These are phyloP conservation scores for Lamprologus sp. DNA, from an alignment of 2,113 vertebrate species.

Conservation along the genomic window DNA sequence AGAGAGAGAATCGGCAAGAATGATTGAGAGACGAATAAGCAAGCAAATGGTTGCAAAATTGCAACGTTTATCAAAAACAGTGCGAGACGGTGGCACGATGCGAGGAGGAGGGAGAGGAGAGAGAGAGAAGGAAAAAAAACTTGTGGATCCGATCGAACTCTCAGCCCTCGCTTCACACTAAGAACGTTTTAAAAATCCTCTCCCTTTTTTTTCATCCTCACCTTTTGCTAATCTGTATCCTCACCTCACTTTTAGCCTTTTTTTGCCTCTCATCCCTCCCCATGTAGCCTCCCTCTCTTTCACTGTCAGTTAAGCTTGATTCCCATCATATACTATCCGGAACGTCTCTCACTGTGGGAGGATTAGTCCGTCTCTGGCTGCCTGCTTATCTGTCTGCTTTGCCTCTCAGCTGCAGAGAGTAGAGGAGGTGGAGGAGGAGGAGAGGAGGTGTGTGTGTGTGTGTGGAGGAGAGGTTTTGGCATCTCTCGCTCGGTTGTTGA, in stretches of 20 bases:
- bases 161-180: not conserved
- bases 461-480: constrained; percentile 9
- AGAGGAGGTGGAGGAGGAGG: not conserved
- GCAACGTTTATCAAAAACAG: not conserved
- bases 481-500: constrained; percentile 27
- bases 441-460: not conserved
- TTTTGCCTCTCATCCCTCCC: not conserved
- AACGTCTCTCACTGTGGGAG: constrained; percentile 42
- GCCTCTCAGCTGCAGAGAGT: constrained; percentile 27
- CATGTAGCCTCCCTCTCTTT: not conserved
- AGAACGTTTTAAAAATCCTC: constrained; percentile 1
- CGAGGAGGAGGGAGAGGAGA: not conserved
- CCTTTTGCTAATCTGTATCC: constrained; percentile 22
- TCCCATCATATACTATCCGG: constrained; percentile 43
- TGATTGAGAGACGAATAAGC: not conserved
- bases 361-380: constrained; percentile 66
- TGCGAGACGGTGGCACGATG: not conserved
- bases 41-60: not conserved
- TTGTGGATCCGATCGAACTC: not conserved
- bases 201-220: not conserved
- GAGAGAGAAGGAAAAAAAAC: not conserved
- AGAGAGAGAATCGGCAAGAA: not conserved
- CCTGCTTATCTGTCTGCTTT: constrained; percentile 65
- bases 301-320: constrained; percentile 19
- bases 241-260: constrained; percentile 13